phyloP scores from a whole-genome alignment of 2,888 invertebrate species.

The Polyommatus icarus region DNA sequence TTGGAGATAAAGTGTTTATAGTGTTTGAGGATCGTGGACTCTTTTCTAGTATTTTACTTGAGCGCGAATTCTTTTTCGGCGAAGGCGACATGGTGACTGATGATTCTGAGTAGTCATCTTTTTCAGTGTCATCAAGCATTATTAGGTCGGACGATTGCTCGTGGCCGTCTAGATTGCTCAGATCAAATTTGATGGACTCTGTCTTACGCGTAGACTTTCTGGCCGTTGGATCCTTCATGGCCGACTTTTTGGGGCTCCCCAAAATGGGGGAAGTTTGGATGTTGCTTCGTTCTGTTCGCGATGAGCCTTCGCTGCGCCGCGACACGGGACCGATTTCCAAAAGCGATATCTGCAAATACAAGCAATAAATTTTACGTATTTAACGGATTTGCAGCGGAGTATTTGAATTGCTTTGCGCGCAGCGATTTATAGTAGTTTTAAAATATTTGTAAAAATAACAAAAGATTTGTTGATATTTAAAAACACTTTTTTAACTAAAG shows the following conservation, averaged over 20 bases:
- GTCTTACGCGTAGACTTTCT: constrained; percentile 54
- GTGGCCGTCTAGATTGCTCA: constrained; percentile 59
- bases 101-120: constrained; percentile 51
- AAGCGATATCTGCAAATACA: constrained; percentile 17
- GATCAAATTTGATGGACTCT: constrained; percentile 70
- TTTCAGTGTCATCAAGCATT: constrained; percentile 40
- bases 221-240: constrained; percentile 56
- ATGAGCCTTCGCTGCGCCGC: neutral
- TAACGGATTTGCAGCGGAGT: too few relatives aligned
- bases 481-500: too few relatives aligned
- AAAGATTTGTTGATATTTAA: too few relatives aligned
- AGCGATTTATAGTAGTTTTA: too few relatives aligned
- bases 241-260: constrained; percentile 60
- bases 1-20: constrained; percentile 21
- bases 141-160: constrained; percentile 43
- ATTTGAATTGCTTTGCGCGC: too few relatives aligned
- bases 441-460: too few relatives aligned
- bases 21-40: constrained; percentile 15
- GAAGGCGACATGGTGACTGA: constrained; percentile 48
- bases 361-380: too few relatives aligned
- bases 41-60: constrained; percentile 51
- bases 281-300: constrained; percentile 8
- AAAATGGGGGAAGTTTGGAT: constrained; percentile 41
- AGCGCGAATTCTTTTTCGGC: constrained; percentile 54
- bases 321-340: constrained; percentile 1